These are phyloP conservation scores for Passer montanus DNA, from an alignment of 2,113 vertebrate genomes.

Conservation along the genomic window DNA sequence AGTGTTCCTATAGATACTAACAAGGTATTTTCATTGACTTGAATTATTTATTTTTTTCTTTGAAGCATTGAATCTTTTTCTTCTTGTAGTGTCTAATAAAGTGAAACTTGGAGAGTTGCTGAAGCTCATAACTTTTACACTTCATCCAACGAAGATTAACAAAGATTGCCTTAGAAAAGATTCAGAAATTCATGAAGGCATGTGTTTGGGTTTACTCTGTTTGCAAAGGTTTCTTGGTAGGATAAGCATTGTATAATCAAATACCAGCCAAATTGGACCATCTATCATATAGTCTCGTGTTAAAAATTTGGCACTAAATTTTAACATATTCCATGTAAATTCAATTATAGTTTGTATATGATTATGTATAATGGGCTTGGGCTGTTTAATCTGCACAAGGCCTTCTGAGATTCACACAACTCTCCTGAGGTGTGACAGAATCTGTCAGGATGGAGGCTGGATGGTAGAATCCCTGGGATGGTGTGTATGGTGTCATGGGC, in stretches of 20 bases:
- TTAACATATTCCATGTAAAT: background rate
- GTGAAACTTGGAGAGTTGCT: background rate
- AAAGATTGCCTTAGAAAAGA: background rate
- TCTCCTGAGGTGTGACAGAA: accelerated
- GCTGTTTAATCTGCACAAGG: background rate
- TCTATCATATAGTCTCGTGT: background rate
- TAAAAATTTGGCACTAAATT: background rate
- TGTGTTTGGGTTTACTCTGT: background rate
- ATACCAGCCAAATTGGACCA: background rate
- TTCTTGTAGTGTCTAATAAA: background rate
- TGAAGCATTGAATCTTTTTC: background rate
- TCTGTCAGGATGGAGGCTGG: background rate
- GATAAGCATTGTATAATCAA: background rate
- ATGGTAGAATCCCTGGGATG: background rate
- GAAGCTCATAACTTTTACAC: background rate
- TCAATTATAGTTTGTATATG: background rate
- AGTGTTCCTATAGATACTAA: background rate
- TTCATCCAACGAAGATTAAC: background rate
- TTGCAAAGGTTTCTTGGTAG: background rate
- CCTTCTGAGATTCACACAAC: background rate
- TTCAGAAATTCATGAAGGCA: background rate
- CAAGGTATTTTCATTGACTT: background rate
- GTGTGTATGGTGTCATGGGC: background rate
- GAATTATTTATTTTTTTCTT: background rate
- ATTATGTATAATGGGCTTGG: background rate